Percentiles rank a stretch among this genome's conserved stretches.
Conservation (phyloP, 2,797 vertebrate species). For the Pygocentrus nattereri region DNA sequence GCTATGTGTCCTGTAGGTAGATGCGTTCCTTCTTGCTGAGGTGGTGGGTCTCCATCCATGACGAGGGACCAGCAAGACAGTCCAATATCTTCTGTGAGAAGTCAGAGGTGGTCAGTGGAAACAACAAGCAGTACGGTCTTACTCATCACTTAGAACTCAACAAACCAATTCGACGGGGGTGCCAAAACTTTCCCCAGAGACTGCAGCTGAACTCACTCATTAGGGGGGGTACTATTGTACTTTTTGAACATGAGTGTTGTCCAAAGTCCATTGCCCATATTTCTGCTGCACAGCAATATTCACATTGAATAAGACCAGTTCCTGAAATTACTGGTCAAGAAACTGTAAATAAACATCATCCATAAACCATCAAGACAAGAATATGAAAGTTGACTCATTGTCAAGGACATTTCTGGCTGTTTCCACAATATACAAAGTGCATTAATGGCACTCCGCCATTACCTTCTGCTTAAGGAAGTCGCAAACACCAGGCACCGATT, state of each 20-base stretch:
- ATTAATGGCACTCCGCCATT: background rate
- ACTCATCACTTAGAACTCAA: too few species aligned
- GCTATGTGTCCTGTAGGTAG: too few species aligned
- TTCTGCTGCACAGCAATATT: too few species aligned
- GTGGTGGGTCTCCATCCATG: too few species aligned
- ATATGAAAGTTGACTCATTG: background rate
- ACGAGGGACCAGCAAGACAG: too few species aligned
- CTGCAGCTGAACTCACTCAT: background rate
- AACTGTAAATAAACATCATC: background rate
- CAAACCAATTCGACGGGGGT: too few species aligned
- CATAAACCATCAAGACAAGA: background rate
- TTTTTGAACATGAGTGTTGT: background rate
- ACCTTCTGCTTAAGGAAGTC: slow-evolving; percentile 22
- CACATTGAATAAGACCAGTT: background rate
- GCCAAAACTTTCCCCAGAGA: too few species aligned
- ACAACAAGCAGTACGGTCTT: too few species aligned
- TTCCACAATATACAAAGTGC: background rate
- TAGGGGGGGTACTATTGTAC: background rate
- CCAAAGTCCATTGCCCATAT: background rate
- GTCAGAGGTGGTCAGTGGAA: too few species aligned
- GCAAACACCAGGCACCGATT: slow-evolving; percentile 1
- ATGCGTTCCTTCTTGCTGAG: too few species aligned
- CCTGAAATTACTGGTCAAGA: background rate
- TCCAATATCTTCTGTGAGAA: too few species aligned
- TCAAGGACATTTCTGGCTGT: background rate